Conservation (phyloP, 2,888 invertebrate species). For the Sclerodermus sp. region DNA sequence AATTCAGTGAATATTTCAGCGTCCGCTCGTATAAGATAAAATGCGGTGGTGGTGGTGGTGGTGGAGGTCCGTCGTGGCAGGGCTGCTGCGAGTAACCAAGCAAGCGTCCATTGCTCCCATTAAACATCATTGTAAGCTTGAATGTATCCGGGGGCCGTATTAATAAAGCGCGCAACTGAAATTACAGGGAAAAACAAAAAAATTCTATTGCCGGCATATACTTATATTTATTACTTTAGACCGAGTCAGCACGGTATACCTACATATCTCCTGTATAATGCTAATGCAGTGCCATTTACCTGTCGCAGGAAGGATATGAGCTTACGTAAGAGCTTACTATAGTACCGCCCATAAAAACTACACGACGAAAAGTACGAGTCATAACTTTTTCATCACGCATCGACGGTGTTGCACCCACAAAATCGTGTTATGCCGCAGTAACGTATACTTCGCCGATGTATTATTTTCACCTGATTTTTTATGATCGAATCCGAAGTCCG, state of each 20-base stretch:
- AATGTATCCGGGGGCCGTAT: too few relatives aligned
- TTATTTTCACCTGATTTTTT: constrained; percentile 2
- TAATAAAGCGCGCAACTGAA: too few relatives aligned
- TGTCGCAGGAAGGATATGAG: constrained; percentile 1
- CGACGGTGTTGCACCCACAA: constrained; percentile 4
- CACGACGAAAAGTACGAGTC: constrained; percentile 8
- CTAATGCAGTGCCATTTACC: constrained; percentile 2
- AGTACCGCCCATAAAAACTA: constrained; percentile 2
- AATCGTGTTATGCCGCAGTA: constrained; percentile 2
- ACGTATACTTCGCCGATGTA: background rate
- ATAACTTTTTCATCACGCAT: constrained; percentile 16
- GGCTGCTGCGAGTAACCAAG: too few relatives aligned
- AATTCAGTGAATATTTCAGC: too few relatives aligned
- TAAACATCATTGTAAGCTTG: too few relatives aligned
- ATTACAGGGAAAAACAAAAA: too few relatives aligned
- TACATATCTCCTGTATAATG: background rate
- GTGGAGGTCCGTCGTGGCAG: too few relatives aligned
- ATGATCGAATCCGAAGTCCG: background rate
- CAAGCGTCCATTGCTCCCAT: too few relatives aligned
- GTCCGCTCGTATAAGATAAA: too few relatives aligned
- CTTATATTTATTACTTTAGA: background rate
- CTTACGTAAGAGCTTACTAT: constrained; percentile 2
- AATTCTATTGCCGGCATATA: background rate
- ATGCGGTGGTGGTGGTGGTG: too few relatives aligned
- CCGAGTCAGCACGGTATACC: background rate